Base-by-base conservation (phyloP, 1,140 invertebrate genomes). In the Philotrypesis tridentata region DNA sequence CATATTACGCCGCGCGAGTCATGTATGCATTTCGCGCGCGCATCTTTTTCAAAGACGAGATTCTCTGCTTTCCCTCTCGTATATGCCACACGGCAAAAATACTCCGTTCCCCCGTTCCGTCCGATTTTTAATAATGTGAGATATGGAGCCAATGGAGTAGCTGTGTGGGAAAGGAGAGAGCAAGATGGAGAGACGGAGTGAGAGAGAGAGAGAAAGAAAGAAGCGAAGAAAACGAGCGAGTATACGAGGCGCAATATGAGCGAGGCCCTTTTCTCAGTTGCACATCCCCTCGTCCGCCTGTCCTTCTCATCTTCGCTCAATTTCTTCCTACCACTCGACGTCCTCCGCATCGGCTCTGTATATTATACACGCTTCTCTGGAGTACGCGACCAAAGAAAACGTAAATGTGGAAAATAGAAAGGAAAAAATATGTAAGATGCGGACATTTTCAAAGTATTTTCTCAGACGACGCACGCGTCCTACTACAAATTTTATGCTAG, bases 81-180 rank as follows among this genome's bases (percentile, higher is more conserved):
- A 55, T 55, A n/a, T 40, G 11, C 17, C 43, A 11, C 40, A n/a
- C 48, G 67, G 14, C 43, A 31, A 74, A 29, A 61, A 23, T 68
- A 43, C 27, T 73, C 29, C 33, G 1, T 55, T 55, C 48, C 1
- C 65, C 31, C 67, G n/a, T n/a, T n/a, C 63, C 75, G 75, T 73
- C 60, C 75, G 75, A 73, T 83, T 83, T 84, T 82, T 82, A 84
- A 84, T 84, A 84, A 84, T 68, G 83, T 84, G 75, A 84, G 83
- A 84, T 83, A 80, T 83, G 73, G 33, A 63, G 71, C 21, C 27
- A 21, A 33, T 70, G 27, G 33, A 65, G 33, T 33, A 27, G 63
- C 14, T 23, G 63, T 21, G n/a, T n/a, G n/a, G n/a, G n/a, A n/a
- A n/a, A n/a, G n/a, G n/a, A n/a, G n/a, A n/a, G n/a, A n/a, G n/a